Percentiles rank a stretch among this genome's conserved stretches.
Evolutionary conservation across 2,797 vertebrate species (phyloP).

Genomic region (Bradypodion pumilum): DNA sequence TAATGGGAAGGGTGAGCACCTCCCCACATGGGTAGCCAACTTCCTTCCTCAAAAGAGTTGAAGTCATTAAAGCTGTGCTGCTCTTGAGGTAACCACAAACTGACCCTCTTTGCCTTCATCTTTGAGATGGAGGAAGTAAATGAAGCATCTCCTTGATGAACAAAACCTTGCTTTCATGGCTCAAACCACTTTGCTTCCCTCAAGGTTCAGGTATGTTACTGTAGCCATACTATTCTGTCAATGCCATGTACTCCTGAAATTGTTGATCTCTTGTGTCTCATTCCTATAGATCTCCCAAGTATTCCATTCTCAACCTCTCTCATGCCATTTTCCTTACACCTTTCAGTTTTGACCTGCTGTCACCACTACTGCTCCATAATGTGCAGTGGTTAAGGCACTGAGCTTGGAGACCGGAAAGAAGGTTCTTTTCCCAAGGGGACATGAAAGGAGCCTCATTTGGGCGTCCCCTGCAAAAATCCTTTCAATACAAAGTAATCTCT

Average conservation of each 20-base stretch:
- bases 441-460: too few relatives aligned
- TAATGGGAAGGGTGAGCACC: constrained; percentile 1
- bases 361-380: not conserved
- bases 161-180: constrained; percentile 10
- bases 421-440: too few relatives aligned
- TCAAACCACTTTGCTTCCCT: not conserved
- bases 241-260: not conserved
- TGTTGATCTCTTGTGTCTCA: not conserved
- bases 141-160: not conserved
- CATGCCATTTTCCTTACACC: not conserved
- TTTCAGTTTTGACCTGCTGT: not conserved
- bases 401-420: too few relatives aligned
- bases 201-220: not conserved
- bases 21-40: not conserved
- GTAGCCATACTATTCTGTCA: not conserved
- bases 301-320: too few relatives aligned
- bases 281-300: not conserved
- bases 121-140: not conserved
- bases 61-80: not conserved
- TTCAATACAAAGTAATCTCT: too few relatives aligned
- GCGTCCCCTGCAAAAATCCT: too few relatives aligned
- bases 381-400: too few relatives aligned
- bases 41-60: not conserved
- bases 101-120: not conserved
- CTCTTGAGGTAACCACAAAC: not conserved